Evolutionary conservation across 2,888 invertebrate genomes (phyloP).

Genomic region (Cyrtodaria siliqua): DNA sequence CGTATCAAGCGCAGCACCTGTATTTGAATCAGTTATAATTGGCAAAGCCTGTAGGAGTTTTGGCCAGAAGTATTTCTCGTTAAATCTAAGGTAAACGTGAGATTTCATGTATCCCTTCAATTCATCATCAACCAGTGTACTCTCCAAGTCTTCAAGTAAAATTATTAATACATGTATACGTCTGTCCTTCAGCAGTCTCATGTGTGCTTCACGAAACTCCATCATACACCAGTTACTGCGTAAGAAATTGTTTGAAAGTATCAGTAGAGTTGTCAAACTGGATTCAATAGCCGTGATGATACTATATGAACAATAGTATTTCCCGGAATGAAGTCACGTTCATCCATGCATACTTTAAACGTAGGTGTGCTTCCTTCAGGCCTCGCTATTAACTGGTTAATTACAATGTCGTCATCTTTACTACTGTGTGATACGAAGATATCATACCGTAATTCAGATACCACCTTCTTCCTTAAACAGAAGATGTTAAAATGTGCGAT

Average conservation of each 20-base stretch:
- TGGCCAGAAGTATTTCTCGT: conserved; percentile 37
- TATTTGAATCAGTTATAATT: conserved; percentile 17
- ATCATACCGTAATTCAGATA: conserved; percentile 21
- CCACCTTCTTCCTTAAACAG: conserved; percentile 19
- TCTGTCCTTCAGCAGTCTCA: conserved; percentile 28
- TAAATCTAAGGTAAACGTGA: conserved; percentile 30
- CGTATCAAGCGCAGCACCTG: not conserved
- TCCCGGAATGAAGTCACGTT: conserved; percentile 37
- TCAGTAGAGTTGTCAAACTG: conserved; percentile 40
- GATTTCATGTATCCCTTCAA: conserved; percentile 32
- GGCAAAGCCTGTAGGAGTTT: conserved; percentile 39
- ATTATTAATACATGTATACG: conserved; percentile 32
- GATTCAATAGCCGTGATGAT: conserved; percentile 34
- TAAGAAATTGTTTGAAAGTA: conserved; percentile 48
- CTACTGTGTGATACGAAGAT: conserved; percentile 51
- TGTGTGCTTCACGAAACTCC: conserved; percentile 47
- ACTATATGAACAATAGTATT: conserved; percentile 36
- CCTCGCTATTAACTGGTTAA: conserved; percentile 2
- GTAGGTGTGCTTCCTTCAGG: conserved; percentile 28
- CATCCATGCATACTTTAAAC: conserved; percentile 36
- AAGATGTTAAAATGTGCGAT: conserved; percentile 27
- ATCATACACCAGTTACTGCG: conserved; percentile 48
- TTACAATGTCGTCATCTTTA: conserved; percentile 34
- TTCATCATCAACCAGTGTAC: conserved; percentile 26
- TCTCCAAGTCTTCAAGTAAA: conserved; percentile 35